phyloP scores from a whole-genome alignment of 2,113 vertebrate species.

The Probosciger aterrimus region DNA sequence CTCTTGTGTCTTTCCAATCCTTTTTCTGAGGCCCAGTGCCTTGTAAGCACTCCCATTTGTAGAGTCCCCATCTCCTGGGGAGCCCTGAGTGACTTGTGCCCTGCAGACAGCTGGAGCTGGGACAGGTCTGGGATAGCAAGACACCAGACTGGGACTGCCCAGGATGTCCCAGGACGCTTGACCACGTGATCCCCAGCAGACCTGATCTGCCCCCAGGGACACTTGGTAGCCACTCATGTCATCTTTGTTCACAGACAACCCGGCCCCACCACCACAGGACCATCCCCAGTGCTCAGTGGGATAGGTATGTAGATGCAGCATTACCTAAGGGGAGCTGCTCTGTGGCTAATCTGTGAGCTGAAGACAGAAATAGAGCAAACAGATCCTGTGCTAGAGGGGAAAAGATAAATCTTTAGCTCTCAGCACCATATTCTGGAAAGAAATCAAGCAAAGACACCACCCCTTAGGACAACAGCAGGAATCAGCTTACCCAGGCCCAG shows the following conservation, averaged over 20 bases:
- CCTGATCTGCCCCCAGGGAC: background rate
- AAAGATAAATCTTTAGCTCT: background rate
- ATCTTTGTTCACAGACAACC: background rate
- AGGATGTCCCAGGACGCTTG: background rate
- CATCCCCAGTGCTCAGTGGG: rapidly evolving
- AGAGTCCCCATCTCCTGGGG: background rate
- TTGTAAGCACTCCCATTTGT: background rate
- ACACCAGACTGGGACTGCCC: rapidly evolving
- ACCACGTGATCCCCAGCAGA: background rate
- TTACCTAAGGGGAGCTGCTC: background rate
- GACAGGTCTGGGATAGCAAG: background rate
- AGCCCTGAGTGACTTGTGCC: background rate
- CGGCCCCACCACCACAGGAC: rapidly evolving
- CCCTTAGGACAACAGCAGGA: background rate
- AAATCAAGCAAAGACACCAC: background rate
- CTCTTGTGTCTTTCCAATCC: background rate
- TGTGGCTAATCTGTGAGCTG: background rate
- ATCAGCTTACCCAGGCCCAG: background rate
- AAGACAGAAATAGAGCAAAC: background rate
- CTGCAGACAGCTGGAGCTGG: rapidly evolving
- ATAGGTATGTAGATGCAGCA: background rate
- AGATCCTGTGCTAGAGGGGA: background rate
- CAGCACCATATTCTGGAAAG: background rate
- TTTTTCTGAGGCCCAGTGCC: background rate
- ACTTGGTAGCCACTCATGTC: background rate